Percentiles rank a stretch among this genome's conserved stretches.
Evolutionary conservation across 2,888 invertebrate genomes (phyloP).

Genomic region (Drosophila longiperda): DNA sequence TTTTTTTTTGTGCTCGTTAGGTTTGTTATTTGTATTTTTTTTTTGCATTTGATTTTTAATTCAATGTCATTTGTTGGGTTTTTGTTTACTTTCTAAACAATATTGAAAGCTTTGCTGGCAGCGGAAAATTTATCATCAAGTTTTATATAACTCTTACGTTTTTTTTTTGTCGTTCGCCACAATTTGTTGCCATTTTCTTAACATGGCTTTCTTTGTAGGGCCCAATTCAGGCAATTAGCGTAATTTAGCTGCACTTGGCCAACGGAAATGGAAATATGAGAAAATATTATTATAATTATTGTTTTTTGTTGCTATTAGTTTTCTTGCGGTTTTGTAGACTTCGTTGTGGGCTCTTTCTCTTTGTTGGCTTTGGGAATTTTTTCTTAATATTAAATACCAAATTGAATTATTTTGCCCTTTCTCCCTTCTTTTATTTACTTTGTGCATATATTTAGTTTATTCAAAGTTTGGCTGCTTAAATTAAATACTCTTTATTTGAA

Average conservation of each 20-base stretch:
- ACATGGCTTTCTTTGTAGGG: conserved; percentile 47
- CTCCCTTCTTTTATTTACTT: neutral
- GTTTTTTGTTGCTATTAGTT: conserved; percentile 7
- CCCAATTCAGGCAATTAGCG: conserved; percentile 63
- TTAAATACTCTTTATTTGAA: conserved; percentile 56
- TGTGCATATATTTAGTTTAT: neutral
- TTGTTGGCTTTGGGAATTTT: conserved; percentile 8
- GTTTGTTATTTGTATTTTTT: conserved; percentile 15
- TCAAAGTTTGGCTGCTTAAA: neutral
- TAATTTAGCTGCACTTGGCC: conserved; percentile 78
- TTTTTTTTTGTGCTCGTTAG: conserved; percentile 24
- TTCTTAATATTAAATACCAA: conserved; percentile 5
- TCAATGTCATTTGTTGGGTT: conserved; percentile 49
- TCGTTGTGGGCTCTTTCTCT: conserved; percentile 10
- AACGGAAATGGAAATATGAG: conserved; percentile 70
- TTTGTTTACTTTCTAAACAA: conserved; percentile 60
- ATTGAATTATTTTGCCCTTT: conserved; percentile 7
- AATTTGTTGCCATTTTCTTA: conserved; percentile 45
- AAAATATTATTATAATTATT: conserved; percentile 39
- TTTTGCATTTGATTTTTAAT: conserved; percentile 47
- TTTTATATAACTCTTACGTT: conserved; percentile 58
- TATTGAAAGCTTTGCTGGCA: conserved; percentile 53
- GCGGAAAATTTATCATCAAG: conserved; percentile 52
- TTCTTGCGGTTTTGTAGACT: conserved; percentile 14
- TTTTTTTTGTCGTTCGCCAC: conserved; percentile 18